Conservation (phyloP, 1,140 invertebrate species). For the Sminthurides bifidus region DNA sequence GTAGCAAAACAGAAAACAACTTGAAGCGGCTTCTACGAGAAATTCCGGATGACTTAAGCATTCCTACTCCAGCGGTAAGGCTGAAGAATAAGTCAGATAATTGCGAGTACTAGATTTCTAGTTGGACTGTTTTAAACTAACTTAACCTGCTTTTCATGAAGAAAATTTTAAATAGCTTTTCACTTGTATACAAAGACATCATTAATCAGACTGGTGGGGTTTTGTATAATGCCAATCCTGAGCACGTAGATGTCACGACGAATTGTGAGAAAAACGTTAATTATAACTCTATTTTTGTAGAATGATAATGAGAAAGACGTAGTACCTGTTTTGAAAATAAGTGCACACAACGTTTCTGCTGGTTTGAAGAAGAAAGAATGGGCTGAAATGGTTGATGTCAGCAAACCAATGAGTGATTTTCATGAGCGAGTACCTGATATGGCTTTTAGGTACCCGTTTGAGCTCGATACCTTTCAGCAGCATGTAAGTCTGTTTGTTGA, state of each 20-base stretch:
- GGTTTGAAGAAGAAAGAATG: slow-evolving; percentile 39
- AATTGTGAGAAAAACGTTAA: too few species aligned
- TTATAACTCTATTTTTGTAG: background rate
- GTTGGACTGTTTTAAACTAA: background rate
- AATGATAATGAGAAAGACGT: background rate
- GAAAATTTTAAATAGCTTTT: background rate
- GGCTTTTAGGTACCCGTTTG: slow-evolving; percentile 79
- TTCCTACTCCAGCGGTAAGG: background rate
- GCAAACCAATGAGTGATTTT: slow-evolving; percentile 66
- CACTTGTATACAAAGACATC: background rate
- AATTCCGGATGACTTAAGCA: slow-evolving; percentile 8
- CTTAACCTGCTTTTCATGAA: background rate
- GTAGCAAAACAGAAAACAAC: slow-evolving; percentile 15
- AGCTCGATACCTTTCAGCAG: slow-evolving; percentile 95
- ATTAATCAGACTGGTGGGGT: background rate
- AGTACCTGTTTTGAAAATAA: slow-evolving; percentile 44
- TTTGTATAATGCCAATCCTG: background rate
- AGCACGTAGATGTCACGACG: too few species aligned
- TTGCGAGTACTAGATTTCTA: too few species aligned
- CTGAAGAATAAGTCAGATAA: too few species aligned
- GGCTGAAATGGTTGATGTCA: slow-evolving; percentile 75
- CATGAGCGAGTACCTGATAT: slow-evolving; percentile 68
- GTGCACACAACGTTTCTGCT: slow-evolving; percentile 34
- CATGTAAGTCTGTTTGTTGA: slow-evolving; percentile 41
- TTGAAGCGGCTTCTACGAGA: slow-evolving; percentile 7